These are phyloP conservation scores for Agriopis leucophaearia DNA, from an alignment of 2,888 invertebrate species.

Conservation along the genomic window DNA sequence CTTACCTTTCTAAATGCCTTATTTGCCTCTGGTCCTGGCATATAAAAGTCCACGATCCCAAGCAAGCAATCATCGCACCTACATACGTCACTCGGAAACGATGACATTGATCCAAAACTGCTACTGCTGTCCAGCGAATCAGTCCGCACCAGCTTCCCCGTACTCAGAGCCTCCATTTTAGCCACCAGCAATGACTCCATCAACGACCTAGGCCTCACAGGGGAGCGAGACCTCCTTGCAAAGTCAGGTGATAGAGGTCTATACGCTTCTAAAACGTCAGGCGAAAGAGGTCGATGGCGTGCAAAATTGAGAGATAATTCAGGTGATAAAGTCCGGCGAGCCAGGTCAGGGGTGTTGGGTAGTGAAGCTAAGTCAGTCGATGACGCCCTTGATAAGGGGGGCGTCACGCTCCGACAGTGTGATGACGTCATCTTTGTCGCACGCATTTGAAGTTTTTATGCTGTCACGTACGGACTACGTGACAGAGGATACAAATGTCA, in stretches of 20 bases:
- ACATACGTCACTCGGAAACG: slow-evolving; percentile 91
- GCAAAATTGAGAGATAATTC: slow-evolving; percentile 69
- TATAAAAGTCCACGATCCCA: slow-evolving; percentile 92
- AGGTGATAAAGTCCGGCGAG: slow-evolving; percentile 60
- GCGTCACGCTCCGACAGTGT: slow-evolving; percentile 81
- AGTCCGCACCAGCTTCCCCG: slow-evolving; percentile 88
- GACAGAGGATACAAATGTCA: neutral
- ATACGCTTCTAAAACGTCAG: slow-evolving; percentile 70
- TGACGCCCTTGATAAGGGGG: slow-evolving; percentile 81
- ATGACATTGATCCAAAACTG: slow-evolving; percentile 89
- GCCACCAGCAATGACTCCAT: slow-evolving; percentile 94
- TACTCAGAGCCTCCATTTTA: slow-evolving; percentile 91
- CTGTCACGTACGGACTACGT: slow-evolving; percentile 35
- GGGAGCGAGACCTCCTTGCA: slow-evolving; percentile 78
- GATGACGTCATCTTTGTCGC: slow-evolving; percentile 84
- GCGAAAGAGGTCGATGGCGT: slow-evolving; percentile 71
- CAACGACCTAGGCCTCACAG: slow-evolving; percentile 89
- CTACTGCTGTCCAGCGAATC: slow-evolving; percentile 93
- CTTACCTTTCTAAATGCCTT: slow-evolving; percentile 88
- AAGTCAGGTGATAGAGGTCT: slow-evolving; percentile 80
- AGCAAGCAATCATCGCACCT: slow-evolving; percentile 94
- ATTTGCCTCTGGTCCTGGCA: slow-evolving; percentile 84
- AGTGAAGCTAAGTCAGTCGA: slow-evolving; percentile 69
- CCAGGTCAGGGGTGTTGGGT: slow-evolving; percentile 50
- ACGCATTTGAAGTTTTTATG: slow-evolving; percentile 67